Evolutionary conservation across 1,140 invertebrate genomes (phyloP).

Genomic region (Dufourea novaeangliae): DNA sequence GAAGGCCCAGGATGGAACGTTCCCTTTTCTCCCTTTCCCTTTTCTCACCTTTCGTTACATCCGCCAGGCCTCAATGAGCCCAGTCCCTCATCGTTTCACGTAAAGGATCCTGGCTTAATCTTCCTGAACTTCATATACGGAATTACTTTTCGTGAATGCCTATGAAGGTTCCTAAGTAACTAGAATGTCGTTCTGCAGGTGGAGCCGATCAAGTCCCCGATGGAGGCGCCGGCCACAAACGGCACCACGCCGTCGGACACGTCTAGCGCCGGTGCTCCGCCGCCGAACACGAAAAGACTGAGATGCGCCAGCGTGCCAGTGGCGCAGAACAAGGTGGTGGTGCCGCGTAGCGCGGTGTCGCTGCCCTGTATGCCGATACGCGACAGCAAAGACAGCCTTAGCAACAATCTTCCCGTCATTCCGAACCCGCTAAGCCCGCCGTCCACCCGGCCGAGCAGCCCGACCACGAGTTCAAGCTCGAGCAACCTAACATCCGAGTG

Average conservation of each 20-base stretch:
- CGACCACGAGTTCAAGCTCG: conserved; percentile 83
- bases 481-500: conserved; percentile 88
- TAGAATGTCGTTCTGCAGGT: too few relatives aligned
- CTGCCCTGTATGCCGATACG: conserved; percentile 79
- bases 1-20: too few relatives aligned
- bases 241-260: conserved; percentile 59
- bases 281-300: conserved; percentile 73
- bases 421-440: conserved; percentile 75
- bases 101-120: too few relatives aligned
- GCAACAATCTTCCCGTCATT: conserved; percentile 67
- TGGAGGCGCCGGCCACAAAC: conserved; percentile 63
- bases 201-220: conserved; percentile 70
- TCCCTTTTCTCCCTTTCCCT: too few relatives aligned
- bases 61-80: too few relatives aligned
- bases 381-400: conserved; percentile 73
- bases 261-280: conserved; percentile 44
- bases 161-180: too few relatives aligned
- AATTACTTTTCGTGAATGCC: too few relatives aligned
- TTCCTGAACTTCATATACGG: too few relatives aligned
- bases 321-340: conserved; percentile 76
- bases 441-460: conserved; percentile 77
- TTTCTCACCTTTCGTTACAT: too few relatives aligned
- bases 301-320: conserved; percentile 80
- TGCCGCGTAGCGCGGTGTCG: conserved; percentile 79
- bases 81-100: too few relatives aligned